These are phyloP conservation scores for Diarsia mendica DNA, from an alignment of 2,888 invertebrate genomes.

Conservation along the genomic window DNA sequence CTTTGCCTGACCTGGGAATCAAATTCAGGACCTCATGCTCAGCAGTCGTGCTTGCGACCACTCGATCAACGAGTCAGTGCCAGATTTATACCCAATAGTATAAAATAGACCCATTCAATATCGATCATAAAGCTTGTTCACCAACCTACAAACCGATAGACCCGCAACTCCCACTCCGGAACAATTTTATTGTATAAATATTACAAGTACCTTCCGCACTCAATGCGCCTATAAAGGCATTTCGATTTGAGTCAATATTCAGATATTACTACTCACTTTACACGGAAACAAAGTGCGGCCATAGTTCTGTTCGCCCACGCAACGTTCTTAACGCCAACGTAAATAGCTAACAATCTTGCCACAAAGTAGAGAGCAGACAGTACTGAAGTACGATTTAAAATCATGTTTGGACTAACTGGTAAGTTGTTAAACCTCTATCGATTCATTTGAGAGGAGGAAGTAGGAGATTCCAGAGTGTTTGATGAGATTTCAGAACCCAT, in stretches of 20 bases:
- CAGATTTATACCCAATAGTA: neutral
- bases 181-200: constrained; percentile 52
- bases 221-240: constrained; percentile 42
- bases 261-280: constrained; percentile 57
- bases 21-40: neutral
- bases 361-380: constrained; percentile 25
- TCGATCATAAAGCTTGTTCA: neutral
- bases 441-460: neutral
- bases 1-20: neutral
- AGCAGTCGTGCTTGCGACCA: neutral
- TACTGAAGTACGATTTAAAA: constrained; percentile 29
- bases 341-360: constrained; percentile 55
- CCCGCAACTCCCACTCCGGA: constrained; percentile 33
- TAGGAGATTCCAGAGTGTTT: neutral
- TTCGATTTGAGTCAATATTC: constrained; percentile 59
- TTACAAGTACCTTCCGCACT: constrained; percentile 53
- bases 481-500: neutral
- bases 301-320: constrained; percentile 50
- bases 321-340: constrained; percentile 58
- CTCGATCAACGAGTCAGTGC: neutral
- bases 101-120: neutral
- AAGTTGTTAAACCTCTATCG: neutral
- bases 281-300: constrained; percentile 56
- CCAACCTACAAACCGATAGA: constrained; percentile 7
- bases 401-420: constrained; percentile 28